These are phyloP conservation scores for Limnothrissa miodon DNA, from an alignment of 2,113 vertebrate genomes.

Conservation along the genomic window DNA sequence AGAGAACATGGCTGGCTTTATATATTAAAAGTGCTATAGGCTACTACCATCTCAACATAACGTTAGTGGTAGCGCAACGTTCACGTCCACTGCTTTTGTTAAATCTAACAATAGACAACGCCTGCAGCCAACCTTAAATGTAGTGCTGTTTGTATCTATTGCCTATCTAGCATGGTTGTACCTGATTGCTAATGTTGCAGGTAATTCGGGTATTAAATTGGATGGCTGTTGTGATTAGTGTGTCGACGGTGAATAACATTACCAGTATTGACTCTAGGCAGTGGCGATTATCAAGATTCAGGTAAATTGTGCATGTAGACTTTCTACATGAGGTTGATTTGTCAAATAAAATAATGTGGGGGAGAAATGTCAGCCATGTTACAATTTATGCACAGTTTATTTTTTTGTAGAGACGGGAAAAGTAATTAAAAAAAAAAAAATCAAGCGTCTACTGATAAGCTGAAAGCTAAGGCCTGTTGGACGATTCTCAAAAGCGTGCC, in stretches of 20 bases:
- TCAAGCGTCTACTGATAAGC: background rate
- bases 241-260: background rate
- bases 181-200: background rate
- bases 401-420: background rate
- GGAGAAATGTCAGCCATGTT: no score
- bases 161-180: background rate
- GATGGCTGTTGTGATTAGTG: background rate
- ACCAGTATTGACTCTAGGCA: background rate
- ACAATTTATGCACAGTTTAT: no score
- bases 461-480: background rate
- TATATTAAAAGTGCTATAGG: no score
- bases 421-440: background rate
- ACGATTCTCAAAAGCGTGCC: background rate
- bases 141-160: background rate
- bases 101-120: background rate
- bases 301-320: background rate
- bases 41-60: no score
- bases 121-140: background rate
- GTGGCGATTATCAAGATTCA: background rate
- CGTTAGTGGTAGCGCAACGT: background rate
- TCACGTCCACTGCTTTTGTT: background rate
- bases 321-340: background rate
- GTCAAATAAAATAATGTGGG: no score
- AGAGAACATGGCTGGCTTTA: no score
- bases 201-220: background rate